Evolutionary conservation across 37 sponge, comb jelly and placozoan genomes (phyloP).

Genomic region (Axinella damicornis): DNA sequence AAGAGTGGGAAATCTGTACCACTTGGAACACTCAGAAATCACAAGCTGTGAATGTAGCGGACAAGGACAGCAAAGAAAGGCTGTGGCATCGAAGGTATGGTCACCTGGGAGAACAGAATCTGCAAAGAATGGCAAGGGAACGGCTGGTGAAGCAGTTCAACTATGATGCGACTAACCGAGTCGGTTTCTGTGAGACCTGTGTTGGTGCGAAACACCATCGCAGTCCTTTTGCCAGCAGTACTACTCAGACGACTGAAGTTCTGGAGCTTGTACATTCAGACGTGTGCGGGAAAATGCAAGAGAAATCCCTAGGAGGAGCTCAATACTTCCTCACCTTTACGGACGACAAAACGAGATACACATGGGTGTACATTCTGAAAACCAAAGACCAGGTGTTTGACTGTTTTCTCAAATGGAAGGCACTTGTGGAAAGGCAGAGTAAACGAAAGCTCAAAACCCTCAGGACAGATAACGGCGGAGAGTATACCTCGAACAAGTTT

Average conservation of each 20-base stretch:
- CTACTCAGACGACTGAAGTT: slow-evolving; percentile 19
- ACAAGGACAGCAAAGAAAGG: slow-evolving; percentile 21
- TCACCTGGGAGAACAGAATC: slow-evolving; percentile 44
- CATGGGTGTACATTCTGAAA: slow-evolving; percentile 38
- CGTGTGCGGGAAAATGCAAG: slow-evolving; percentile 57
- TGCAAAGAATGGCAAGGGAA: slow-evolving; percentile 39
- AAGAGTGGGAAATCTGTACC: slow-evolving; percentile 57
- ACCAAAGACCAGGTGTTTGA: slow-evolving; percentile 24
- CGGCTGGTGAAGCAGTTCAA: slow-evolving; percentile 48
- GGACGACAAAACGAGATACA: slow-evolving; percentile 45
- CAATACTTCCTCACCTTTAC: slow-evolving; percentile 60
- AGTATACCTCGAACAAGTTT: slow-evolving; percentile 52
- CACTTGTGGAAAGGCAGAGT: slow-evolving; percentile 47
- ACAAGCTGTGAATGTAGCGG: slow-evolving; percentile 3
- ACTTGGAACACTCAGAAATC: slow-evolving; percentile 33
- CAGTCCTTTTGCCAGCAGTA: slow-evolving; percentile 23
- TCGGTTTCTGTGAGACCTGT: slow-evolving; percentile 64
- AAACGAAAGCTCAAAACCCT: slow-evolving; percentile 44
- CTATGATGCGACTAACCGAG: slow-evolving; percentile 28
- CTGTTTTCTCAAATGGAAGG: slow-evolving; percentile 54
- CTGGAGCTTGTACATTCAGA: slow-evolving; percentile 58
- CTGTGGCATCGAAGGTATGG: slow-evolving; percentile 70
- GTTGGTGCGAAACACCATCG: slow-evolving; percentile 58
- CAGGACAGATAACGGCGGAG: slow-evolving; percentile 64
- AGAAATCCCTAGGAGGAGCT: slow-evolving; percentile 41